phyloP scores from a whole-genome alignment of 1,140 invertebrate species.

The Physella acuta region DNA sequence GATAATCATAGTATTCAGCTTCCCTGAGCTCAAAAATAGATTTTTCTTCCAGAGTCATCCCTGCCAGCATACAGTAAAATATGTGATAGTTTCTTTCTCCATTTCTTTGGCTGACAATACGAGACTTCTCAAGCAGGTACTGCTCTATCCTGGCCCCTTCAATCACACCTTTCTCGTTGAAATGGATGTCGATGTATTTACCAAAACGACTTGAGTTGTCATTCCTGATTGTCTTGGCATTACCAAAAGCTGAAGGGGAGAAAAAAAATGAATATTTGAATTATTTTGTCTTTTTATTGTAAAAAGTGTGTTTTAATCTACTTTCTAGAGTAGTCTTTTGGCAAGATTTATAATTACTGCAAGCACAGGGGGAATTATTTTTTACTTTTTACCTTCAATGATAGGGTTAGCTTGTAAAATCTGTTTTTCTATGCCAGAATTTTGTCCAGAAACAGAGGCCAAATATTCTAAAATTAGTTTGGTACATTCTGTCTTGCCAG shows the following conservation, averaged over 20 bases:
- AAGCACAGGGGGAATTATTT: too few species aligned
- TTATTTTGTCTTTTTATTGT: too few species aligned
- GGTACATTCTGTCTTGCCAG: constrained; percentile 99
- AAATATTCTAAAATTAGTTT: constrained; percentile 97
- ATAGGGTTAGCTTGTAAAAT: constrained; percentile 92
- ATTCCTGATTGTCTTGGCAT: constrained; percentile 98
- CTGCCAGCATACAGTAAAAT: constrained; percentile 96
- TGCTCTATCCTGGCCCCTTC: constrained; percentile 98
- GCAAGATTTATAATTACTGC: too few species aligned
- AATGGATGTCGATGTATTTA: constrained; percentile 98
- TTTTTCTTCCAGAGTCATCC: constrained; percentile 88
- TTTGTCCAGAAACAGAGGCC: constrained; percentile 97
- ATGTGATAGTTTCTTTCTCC: constrained; percentile 98
- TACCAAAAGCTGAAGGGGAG: constrained; percentile 97
- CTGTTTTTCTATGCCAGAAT: constrained; percentile 98
- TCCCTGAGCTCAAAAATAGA: constrained; percentile 83
- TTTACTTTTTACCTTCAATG: constrained; percentile 85
- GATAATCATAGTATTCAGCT: constrained; percentile 85
- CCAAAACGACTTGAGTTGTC: constrained; percentile 98
- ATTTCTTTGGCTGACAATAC: constrained; percentile 83
- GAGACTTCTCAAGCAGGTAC: constrained; percentile 95
- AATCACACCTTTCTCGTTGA: constrained; percentile 89
- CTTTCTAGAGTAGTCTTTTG: not conserved
- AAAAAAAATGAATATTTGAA: too few species aligned
- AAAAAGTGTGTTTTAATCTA: not conserved